phyloP scores from a whole-genome alignment of 1,140 invertebrate species.

The Yoshiicerus persimilis region DNA sequence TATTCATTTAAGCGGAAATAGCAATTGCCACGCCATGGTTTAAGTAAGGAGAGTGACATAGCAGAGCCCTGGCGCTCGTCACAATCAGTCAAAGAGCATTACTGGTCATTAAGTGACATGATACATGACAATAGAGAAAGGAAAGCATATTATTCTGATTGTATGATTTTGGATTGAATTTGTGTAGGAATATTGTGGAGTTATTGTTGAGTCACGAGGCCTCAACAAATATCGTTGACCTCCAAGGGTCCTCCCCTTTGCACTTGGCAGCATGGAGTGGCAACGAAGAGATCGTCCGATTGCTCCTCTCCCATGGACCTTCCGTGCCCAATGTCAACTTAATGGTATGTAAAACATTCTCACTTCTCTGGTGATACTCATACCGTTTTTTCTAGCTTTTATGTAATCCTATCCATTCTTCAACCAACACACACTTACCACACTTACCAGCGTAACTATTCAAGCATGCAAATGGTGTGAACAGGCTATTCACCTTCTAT shows the following conservation, averaged over 20 bases:
- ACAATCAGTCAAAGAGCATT: background rate
- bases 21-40: background rate
- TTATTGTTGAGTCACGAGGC: conserved; percentile 84
- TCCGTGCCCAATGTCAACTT: conserved; percentile 78
- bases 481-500: background rate
- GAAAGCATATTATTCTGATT: background rate
- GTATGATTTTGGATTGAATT: conserved; percentile 27
- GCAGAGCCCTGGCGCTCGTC: background rate
- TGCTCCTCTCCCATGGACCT: conserved; percentile 73
- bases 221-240: conserved; percentile 80
- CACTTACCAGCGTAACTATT: background rate
- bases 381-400: background rate
- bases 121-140: background rate
- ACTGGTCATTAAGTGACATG: background rate
- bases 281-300: conserved; percentile 75
- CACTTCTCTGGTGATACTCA: background rate
- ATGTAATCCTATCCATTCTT: background rate
- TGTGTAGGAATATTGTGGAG: conserved; percentile 79
- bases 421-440: background rate
- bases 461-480: background rate
- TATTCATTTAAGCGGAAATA: background rate
- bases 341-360: conserved; percentile 62
- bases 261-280: conserved; percentile 87
- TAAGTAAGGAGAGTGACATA: background rate
- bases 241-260: conserved; percentile 80